Conservation (phyloP, 2,888 invertebrate genomes). For the Hyles lineata region DNA sequence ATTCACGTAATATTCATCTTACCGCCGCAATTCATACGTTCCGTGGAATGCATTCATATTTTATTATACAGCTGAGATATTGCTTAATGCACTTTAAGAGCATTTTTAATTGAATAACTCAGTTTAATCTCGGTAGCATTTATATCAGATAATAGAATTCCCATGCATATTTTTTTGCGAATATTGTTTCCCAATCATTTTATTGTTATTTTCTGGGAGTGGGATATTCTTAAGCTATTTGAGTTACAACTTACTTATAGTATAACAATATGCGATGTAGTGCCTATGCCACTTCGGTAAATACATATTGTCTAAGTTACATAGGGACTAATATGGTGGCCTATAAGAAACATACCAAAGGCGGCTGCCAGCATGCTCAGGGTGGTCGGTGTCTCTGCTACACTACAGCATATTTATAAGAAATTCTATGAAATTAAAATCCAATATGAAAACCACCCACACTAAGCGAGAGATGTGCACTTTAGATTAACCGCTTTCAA, state of each 20-base stretch:
- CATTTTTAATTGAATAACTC: slow-evolving; percentile 1
- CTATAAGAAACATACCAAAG: too few relatives aligned
- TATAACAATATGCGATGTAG: too few relatives aligned
- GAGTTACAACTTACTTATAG: too few relatives aligned
- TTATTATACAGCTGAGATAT: not conserved
- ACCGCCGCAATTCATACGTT: not conserved
- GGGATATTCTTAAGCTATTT: too few relatives aligned
- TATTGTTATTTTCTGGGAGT: not conserved
- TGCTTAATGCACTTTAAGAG: slow-evolving; percentile 14
- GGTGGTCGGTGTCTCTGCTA: too few relatives aligned
- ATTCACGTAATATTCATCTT: not conserved
- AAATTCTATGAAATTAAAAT: not conserved
- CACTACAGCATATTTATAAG: not conserved
- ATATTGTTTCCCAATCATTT: not conserved
- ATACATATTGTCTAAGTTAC: too few relatives aligned
- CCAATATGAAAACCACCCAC: too few relatives aligned
- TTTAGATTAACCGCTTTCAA: too few relatives aligned
- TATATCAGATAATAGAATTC: not conserved
- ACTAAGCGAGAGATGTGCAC: too few relatives aligned
- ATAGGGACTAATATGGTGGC: too few relatives aligned
- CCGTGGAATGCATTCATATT: not conserved
- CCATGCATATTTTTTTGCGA: not conserved
- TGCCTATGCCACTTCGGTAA: too few relatives aligned
- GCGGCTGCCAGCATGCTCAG: too few relatives aligned
- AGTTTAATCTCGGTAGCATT: not conserved